Conservation (phyloP, 2,888 invertebrate genomes). For the Drosophila nr. perissopoda region DNA sequence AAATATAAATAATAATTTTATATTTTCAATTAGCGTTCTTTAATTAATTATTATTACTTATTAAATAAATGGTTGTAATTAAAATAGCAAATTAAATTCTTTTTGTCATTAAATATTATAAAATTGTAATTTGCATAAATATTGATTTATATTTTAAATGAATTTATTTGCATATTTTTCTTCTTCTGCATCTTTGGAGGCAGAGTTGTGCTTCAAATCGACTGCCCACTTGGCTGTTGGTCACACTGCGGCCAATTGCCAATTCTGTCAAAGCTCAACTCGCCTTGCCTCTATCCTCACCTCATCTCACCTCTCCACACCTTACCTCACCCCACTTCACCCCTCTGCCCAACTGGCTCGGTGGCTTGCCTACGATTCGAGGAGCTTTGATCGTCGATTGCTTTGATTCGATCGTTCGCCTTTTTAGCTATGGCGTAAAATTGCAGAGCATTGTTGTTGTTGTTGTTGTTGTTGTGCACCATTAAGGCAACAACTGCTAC, state of each 20-base stretch:
- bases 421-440: constrained; percentile 78
- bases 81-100: too few species aligned
- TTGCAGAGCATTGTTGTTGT: constrained; percentile 60
- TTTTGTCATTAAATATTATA: not conserved
- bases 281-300: not conserved
- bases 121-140: not conserved
- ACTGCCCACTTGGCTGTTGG: constrained; percentile 1
- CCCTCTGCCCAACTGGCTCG: constrained; percentile 50
- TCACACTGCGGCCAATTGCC: constrained; percentile 38
- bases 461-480: constrained; percentile 46
- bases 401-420: constrained; percentile 71
- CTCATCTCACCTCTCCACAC: not conserved
- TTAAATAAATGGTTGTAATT: not conserved
- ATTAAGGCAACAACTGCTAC: constrained; percentile 72
- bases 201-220: not conserved
- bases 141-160: not conserved
- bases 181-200: not conserved
- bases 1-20: not conserved
- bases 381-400: constrained; percentile 62
- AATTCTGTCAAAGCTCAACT: constrained; percentile 11
- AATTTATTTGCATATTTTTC: not conserved
- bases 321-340: not conserved
- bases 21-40: not conserved
- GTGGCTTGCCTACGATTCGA: constrained; percentile 67
- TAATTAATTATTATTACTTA: not conserved